Base-by-base conservation (phyloP, 2,888 invertebrate species). In the Noctua fimbriata region DNA sequence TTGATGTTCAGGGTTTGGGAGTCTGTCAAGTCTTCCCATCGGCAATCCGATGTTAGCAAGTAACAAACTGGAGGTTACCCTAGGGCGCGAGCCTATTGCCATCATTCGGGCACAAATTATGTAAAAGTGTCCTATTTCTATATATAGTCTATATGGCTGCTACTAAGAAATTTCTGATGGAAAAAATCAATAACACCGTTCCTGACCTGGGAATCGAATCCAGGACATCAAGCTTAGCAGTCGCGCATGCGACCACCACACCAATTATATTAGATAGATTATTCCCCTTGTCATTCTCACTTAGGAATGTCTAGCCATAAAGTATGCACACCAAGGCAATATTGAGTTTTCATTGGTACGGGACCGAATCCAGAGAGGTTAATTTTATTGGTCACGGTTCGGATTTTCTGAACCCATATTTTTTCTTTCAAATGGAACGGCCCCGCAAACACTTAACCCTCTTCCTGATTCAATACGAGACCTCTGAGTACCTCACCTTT, bases 371-470 rank as follows among this genome's bases (percentile, higher is more conserved):
- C 32, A 36, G 65, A 71, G 24, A 76, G 72, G 76, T 83, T 76
- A 76, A 83, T 76, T 80, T 80, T 83, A 83, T 83, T 80, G 69
- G 69, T 65, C 75, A 72, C 72, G 71, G 47, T 63, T 75, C 72
- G 49, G 75, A 69, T 82, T 82, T 82, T 78, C 58, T 28, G 73
- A 73, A 78, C 55, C 69, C 69, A 82, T 78, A 73, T 52, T 73
- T 81, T 82, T 82, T 82, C 65, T 78, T 82, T 69, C 78, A 73
- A 82, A 82, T 73, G 58, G 73, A 72, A 72, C 65, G 72, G 78
- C 58, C 36, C 44, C 58, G 63, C 69, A 82, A 83, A 75, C 52
- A 76, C 71, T 83, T 83, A 47, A 60, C 80, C 49, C 65, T 82
- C 72, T 72, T 80, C 24, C 49, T 69, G 44, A 80, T 80, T 79